A percentile compares a stretch with the other conserved stretches of the same genome.
These are phyloP conservation scores for Planococcus citri DNA, from an alignment of 1,140 invertebrate species.

Conservation along the genomic window DNA sequence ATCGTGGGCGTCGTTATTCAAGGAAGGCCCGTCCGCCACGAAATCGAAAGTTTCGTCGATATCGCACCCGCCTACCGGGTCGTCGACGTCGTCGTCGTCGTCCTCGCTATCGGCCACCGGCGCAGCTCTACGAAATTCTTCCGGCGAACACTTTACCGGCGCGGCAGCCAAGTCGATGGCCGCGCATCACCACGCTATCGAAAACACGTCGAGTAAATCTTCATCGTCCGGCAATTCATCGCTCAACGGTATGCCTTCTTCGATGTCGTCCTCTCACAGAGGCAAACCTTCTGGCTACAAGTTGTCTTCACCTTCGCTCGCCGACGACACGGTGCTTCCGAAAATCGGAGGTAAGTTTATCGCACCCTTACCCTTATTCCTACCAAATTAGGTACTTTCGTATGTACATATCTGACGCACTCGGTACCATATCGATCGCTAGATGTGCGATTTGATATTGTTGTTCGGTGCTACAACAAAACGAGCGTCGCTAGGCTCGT, in stretches of 20 bases:
- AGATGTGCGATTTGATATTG: not conserved
- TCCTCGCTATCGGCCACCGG: too few species aligned
- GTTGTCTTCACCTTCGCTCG: not conserved
- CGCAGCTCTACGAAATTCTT: not conserved
- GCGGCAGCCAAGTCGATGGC: too few species aligned
- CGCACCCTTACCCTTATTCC: too few species aligned
- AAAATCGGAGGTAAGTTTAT: constrained; percentile 10
- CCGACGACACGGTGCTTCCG: not conserved
- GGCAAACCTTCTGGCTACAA: not conserved
- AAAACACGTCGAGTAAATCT: not conserved
- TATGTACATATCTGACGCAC: too few species aligned
- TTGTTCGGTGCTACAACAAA: not conserved
- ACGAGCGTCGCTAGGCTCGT: too few species aligned
- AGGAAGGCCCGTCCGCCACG: not conserved
- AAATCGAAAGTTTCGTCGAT: not conserved
- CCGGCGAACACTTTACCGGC: too few species aligned
- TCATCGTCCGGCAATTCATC: not conserved
- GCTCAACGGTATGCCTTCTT: constrained; percentile 2
- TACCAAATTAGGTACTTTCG: too few species aligned
- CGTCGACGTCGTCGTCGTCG: too few species aligned
- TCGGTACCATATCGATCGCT: not conserved
- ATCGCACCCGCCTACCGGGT: too few species aligned
- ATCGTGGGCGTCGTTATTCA: constrained; percentile 5
- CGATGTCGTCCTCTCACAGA: not conserved
- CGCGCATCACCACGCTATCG: not conserved